Evolutionary conservation across 2,113 vertebrate genomes (phyloP).

Genomic region (Rhizomys pruinosus): DNA sequence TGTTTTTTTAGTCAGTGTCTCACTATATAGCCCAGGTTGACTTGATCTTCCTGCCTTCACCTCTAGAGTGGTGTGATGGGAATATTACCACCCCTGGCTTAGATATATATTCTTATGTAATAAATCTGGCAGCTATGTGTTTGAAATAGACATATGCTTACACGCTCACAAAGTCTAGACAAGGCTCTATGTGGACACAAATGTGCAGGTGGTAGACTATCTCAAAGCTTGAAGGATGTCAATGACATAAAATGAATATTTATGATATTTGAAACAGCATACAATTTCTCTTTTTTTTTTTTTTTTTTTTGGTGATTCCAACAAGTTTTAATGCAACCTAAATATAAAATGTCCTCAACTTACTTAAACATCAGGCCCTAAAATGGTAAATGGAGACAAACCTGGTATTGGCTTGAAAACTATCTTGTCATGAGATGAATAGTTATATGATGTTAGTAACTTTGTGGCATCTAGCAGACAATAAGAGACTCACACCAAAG

Average conservation of each 20-base stretch:
- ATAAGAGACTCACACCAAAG: constrained; percentile 59
- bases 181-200: constrained; percentile 63
- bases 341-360: constrained; percentile 62
- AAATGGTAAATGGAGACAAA: constrained; percentile 55
- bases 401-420: constrained; percentile 34
- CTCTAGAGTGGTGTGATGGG: not conserved
- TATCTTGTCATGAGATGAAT: constrained; percentile 24
- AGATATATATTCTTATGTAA: constrained; percentile 48
- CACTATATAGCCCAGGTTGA: not conserved
- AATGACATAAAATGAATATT: constrained; percentile 69
- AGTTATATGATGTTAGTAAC: not conserved
- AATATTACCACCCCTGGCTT: not conserved
- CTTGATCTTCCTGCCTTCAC: not conserved
- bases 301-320: constrained; percentile 52
- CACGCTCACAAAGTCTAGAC: constrained; percentile 54
- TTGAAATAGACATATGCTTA: constrained; percentile 55
- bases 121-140: constrained; percentile 43
- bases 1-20: not conserved
- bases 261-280: constrained; percentile 44
- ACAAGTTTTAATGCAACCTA: constrained; percentile 62
- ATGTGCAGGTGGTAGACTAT: constrained; percentile 23
- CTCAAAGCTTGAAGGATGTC: constrained; percentile 62
- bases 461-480: constrained; percentile 41
- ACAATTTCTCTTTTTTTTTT: constrained; percentile 67
- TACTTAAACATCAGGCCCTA: constrained; percentile 63